Evolutionary conservation across 2,888 invertebrate genomes (phyloP).

Genomic region (Eupithecia subumbrata): DNA sequence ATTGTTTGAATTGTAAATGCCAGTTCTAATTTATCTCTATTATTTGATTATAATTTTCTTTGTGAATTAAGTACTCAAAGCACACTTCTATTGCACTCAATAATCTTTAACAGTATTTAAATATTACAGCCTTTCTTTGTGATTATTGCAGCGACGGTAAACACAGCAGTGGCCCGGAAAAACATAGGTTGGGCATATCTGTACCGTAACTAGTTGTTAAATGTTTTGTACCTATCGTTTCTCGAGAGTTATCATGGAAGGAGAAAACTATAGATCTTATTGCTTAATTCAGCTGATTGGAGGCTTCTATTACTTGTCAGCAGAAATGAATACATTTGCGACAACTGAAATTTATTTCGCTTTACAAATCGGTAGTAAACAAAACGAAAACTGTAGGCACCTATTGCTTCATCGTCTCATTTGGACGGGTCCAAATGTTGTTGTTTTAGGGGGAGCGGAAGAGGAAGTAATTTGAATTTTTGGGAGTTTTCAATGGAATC

Average conservation of each 20-base stretch:
- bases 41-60: too few species aligned
- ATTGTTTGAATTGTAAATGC: too few species aligned
- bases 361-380: background rate
- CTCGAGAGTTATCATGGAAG: constrained; percentile 58
- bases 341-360: background rate
- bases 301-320: constrained; percentile 9
- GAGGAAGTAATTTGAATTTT: background rate
- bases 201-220: constrained; percentile 25
- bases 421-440: background rate
- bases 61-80: too few species aligned
- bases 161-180: constrained; percentile 1
- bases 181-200: constrained; percentile 10
- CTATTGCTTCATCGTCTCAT: background rate
- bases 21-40: too few species aligned
- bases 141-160: background rate
- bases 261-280: constrained; percentile 36
- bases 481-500: background rate
- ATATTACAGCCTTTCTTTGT: background rate
- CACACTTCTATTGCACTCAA: background rate
- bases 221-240: constrained; percentile 60
- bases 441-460: background rate
- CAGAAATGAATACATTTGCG: constrained; percentile 3
- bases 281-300: constrained; percentile 16
- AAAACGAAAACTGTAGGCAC: background rate
- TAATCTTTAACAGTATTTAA: background rate